phyloP scores from a whole-genome alignment of 2,797 vertebrate genomes.

The Sparidentex hasta region DNA sequence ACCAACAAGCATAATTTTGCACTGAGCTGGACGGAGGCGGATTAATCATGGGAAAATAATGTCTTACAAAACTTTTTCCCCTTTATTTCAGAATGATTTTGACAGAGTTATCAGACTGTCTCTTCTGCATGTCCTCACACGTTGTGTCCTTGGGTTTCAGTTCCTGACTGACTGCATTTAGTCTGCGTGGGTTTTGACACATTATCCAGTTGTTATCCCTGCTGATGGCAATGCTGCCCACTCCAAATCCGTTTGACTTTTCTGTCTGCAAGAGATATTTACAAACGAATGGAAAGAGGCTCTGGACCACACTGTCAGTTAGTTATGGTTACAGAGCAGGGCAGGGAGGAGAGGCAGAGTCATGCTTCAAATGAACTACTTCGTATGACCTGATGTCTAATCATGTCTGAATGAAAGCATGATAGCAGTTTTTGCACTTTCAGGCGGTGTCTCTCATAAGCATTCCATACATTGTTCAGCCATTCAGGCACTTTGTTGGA shows the following conservation, averaged over 20 bases:
- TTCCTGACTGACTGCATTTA: not conserved
- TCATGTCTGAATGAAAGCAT: not conserved
- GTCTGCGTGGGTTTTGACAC: not conserved
- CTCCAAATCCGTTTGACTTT: conserved; percentile 11
- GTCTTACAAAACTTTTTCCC: conserved; percentile 15
- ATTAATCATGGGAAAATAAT: conserved; percentile 44
- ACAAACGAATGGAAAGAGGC: not conserved
- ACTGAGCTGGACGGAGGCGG: conserved; percentile 21
- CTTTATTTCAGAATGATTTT: conserved; percentile 23
- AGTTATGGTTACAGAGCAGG: not conserved
- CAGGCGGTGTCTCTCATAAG: not conserved
- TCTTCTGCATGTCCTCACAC: conserved; percentile 17
- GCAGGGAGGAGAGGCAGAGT: not conserved
- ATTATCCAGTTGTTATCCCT: conserved; percentile 7
- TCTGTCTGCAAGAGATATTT: conserved; percentile 34
- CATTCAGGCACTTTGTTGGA: not conserved
- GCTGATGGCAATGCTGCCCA: not conserved
- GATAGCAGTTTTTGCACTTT: not conserved
- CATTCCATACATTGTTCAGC: not conserved
- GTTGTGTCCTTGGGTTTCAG: conserved; percentile 5
- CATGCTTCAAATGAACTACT: not conserved
- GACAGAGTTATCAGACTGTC: conserved; percentile 3
- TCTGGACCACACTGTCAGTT: not conserved
- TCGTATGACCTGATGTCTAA: not conserved
- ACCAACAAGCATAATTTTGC: conserved; percentile 25